Percentiles rank a stretch among this genome's conserved stretches.
Evolutionary conservation across 1,140 invertebrate species (phyloP).

Genomic region (Alviniconcha marisindica): DNA sequence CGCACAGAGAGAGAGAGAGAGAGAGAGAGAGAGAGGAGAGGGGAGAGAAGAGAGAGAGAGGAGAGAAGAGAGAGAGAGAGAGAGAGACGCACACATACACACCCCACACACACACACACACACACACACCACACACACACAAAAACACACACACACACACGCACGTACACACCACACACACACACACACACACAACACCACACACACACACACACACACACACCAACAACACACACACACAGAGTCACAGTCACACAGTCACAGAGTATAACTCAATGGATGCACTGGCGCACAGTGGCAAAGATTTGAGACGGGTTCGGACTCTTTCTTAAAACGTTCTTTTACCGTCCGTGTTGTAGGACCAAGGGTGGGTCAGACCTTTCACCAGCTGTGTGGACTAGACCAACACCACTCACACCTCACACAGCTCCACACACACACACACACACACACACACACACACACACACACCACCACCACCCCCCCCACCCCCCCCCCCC

Average conservation of each 20-base stretch:
- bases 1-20: too few species aligned
- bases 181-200: too few species aligned
- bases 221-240: too few species aligned
- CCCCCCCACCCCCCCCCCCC: not conserved
- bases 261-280: too few species aligned
- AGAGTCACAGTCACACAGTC: too few species aligned
- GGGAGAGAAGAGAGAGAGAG: not conserved
- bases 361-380: slow-evolving; percentile 61
- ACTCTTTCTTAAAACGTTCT: slow-evolving; percentile 70
- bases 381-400: too few species aligned
- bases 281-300: too few species aligned
- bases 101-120: slow-evolving; percentile 63
- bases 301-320: slow-evolving; percentile 61
- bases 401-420: too few species aligned
- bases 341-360: slow-evolving; percentile 69
- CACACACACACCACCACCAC: not conserved
- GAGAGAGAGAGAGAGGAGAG: not conserved
- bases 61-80: slow-evolving; percentile 46
- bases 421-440: not conserved
- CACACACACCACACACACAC: too few species aligned
- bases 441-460: not conserved
- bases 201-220: too few species aligned
- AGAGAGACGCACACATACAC: slow-evolving; percentile 62
- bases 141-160: too few species aligned
- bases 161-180: too few species aligned